A percentile compares a stretch with the other conserved stretches of the same genome.
Evolutionary conservation across 2,113 vertebrate species (phyloP).

Genomic region (Phalacrocorax pelagicus): DNA sequence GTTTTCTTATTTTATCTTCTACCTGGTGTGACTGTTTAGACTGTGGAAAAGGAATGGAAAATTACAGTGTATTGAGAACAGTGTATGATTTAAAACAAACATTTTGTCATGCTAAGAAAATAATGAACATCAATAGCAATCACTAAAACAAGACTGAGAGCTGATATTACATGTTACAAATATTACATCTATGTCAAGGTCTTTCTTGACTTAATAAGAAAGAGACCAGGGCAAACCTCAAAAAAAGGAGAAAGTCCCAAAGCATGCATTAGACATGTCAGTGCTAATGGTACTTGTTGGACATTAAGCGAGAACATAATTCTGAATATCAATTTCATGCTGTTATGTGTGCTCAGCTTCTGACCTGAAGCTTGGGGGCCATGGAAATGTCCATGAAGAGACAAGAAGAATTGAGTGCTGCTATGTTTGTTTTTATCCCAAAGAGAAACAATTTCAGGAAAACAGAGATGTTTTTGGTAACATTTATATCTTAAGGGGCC

Average conservation of each 20-base stretch:
- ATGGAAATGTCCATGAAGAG: background rate
- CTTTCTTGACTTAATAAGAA: background rate
- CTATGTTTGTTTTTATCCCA: background rate
- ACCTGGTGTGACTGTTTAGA: background rate
- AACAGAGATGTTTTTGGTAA: background rate
- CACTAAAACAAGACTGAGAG: background rate
- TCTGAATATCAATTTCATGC: background rate
- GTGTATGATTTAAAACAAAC: background rate
- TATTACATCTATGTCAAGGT: background rate
- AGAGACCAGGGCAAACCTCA: background rate
- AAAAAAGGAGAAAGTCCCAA: background rate
- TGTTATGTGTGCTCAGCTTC: background rate
- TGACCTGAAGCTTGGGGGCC: background rate
- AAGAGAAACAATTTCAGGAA: background rate
- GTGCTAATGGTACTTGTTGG: background rate
- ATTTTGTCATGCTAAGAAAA: background rate
- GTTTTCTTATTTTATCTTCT: constrained; percentile 25
- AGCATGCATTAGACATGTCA: background rate
- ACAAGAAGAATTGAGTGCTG: background rate
- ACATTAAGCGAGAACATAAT: background rate
- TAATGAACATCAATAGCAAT: background rate
- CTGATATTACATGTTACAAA: background rate
- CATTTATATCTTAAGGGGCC: background rate
- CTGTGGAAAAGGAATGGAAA: constrained; percentile 14
- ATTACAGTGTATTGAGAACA: background rate